Conservation (phyloP, 1,140 invertebrate species). For the Listronotus oregonensis region DNA sequence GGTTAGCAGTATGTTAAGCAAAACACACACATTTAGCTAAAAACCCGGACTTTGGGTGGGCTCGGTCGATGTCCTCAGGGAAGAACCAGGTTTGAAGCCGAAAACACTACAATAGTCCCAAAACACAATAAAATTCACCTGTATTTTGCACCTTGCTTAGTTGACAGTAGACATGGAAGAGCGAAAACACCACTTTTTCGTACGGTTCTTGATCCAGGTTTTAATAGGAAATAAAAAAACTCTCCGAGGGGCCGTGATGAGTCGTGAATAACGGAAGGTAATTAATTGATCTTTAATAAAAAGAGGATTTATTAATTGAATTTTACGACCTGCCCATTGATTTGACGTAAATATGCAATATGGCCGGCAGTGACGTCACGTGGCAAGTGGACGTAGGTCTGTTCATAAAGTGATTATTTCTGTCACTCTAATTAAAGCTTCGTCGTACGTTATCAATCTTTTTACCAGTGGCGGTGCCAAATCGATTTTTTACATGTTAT, state of each 20-base stretch:
- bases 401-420: not conserved
- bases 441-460: too few species aligned
- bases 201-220: too few species aligned
- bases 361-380: conserved; percentile 42
- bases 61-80: not conserved
- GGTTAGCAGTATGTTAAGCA: conserved; percentile 39
- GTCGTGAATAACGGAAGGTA: too few species aligned
- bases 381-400: conserved; percentile 6
- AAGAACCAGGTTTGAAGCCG: not conserved
- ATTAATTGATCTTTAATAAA: conserved; percentile 6
- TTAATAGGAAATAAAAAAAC: too few species aligned
- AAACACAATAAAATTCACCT: conserved; percentile 38
- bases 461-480: too few species aligned
- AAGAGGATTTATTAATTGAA: conserved; percentile 1
- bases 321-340: conserved; percentile 41
- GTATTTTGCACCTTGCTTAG: conserved; percentile 37
- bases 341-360: conserved; percentile 42
- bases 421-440: too few species aligned
- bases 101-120: conserved; percentile 9
- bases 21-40: conserved; percentile 36
- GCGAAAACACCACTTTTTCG: conserved; percentile 6
- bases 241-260: too few species aligned
- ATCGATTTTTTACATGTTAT: too few species aligned
- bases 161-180: conserved; percentile 32
- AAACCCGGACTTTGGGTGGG: not conserved